These are phyloP conservation scores for Asteroscopus sphinx DNA, from an alignment of 2,888 invertebrate species.

Conservation along the genomic window DNA sequence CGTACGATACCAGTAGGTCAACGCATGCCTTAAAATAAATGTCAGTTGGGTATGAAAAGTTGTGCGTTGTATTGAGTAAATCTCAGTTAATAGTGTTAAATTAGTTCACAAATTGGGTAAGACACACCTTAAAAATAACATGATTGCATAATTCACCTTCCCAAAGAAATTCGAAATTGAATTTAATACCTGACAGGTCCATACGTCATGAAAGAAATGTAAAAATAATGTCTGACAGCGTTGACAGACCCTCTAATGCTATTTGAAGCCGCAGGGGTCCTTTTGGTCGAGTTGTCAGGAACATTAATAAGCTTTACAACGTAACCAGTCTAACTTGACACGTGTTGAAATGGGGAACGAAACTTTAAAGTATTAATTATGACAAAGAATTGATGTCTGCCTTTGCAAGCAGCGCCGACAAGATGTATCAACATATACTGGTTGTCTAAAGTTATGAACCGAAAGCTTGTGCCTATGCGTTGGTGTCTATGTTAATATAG, in stretches of 20 bases:
- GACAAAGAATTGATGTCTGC: not conserved
- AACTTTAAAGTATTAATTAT: not conserved
- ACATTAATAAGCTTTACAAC: conserved; percentile 57
- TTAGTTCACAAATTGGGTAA: too few species aligned
- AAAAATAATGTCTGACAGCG: conserved; percentile 65
- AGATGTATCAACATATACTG: conserved; percentile 13
- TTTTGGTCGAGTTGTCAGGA: conserved; percentile 54
- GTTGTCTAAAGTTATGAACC: not conserved
- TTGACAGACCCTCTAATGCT: conserved; percentile 72
- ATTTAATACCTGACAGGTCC: conserved; percentile 57
- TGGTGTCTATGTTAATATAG: conserved; percentile 6
- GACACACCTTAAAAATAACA: too few species aligned
- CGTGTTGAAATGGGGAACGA: not conserved
- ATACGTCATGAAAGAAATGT: conserved; percentile 51
- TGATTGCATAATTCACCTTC: conserved; percentile 34
- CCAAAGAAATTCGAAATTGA: conserved; percentile 42
- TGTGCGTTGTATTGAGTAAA: too few species aligned
- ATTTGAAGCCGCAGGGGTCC: conserved; percentile 54
- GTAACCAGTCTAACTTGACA: conserved; percentile 23
- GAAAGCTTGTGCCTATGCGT: conserved; percentile 30
- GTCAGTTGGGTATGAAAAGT: too few species aligned
- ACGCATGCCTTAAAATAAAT: too few species aligned
- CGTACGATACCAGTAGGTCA: too few species aligned
- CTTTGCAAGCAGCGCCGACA: not conserved
- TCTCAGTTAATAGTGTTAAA: too few species aligned